Percentiles rank a stretch among this genome's conserved stretches.
Conservation (phyloP, 2,113 vertebrate genomes). For the Tyrannus savana region DNA sequence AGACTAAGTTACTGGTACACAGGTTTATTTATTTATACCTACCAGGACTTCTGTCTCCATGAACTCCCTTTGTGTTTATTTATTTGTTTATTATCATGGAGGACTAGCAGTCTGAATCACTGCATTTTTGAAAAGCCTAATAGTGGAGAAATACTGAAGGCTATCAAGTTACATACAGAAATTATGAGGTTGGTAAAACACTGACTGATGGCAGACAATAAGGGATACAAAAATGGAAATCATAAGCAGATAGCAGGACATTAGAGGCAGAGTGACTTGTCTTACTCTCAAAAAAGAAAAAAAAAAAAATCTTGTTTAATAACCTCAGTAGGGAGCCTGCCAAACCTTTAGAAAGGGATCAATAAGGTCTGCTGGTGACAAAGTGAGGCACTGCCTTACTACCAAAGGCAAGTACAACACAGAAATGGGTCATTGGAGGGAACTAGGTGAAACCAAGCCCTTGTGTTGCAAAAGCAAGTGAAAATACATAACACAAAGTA, state of each 20-base stretch:
- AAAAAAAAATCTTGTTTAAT: neutral
- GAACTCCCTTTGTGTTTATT: neutral
- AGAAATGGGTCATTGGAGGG: neutral
- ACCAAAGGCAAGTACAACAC: neutral
- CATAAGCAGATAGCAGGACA: neutral
- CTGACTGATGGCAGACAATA: neutral
- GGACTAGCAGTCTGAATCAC: neutral
- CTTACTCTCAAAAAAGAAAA: neutral
- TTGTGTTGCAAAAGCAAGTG: neutral
- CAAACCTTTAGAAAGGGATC: neutral
- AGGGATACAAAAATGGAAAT: neutral
- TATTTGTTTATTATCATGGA: neutral
- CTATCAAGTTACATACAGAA: neutral
- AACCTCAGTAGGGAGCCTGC: neutral
- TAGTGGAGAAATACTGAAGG: neutral
- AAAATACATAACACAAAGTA: neutral
- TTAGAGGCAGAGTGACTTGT: neutral
- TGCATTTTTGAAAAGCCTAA: neutral
- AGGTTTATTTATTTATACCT: neutral
- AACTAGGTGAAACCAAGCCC: neutral
- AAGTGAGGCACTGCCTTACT: neutral
- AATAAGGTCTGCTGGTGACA: neutral
- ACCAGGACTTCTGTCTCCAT: neutral
- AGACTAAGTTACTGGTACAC: neutral
- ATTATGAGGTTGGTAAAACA: neutral